phyloP scores from a whole-genome alignment of 1,140 invertebrate genomes.

The Acromyrmex heyeri region DNA sequence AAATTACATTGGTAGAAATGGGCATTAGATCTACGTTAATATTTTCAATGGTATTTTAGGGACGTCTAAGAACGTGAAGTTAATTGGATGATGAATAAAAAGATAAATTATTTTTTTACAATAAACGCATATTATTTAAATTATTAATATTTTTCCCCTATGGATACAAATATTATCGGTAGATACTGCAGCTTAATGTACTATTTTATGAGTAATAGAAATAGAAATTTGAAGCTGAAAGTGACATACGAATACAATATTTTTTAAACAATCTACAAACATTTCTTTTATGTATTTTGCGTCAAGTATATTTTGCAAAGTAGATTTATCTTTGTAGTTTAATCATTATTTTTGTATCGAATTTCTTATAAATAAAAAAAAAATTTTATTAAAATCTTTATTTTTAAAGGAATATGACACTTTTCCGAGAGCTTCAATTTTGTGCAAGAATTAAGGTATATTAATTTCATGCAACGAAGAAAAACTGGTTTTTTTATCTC shows the following conservation, averaged over 20 bases:
- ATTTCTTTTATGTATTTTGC: not conserved
- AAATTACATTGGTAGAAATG: no score
- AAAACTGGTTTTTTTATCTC: no score
- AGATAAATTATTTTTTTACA: no score
- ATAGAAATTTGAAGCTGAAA: not conserved
- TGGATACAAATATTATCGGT: not conserved
- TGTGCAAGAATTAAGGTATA: not conserved
- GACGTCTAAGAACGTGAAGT: not conserved
- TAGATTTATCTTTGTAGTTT: not conserved
- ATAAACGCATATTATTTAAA: not conserved
- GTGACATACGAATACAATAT: not conserved
- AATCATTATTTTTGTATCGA: not conserved
- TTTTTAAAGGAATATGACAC: not conserved
- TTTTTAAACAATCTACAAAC: not conserved
- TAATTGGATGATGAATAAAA: not conserved
- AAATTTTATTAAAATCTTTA: not conserved
- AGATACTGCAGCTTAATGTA: not conserved
- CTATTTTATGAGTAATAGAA: not conserved
- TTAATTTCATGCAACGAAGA: no score
- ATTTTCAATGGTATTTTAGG: not conserved
- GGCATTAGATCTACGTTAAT: not conserved
- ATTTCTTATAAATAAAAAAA: not conserved
- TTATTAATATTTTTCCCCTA: not conserved
- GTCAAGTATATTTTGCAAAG: not conserved
- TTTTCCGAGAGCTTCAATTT: not conserved